phyloP scores from a whole-genome alignment of 2,888 invertebrate species.

The Platycheirus rosarum region DNA sequence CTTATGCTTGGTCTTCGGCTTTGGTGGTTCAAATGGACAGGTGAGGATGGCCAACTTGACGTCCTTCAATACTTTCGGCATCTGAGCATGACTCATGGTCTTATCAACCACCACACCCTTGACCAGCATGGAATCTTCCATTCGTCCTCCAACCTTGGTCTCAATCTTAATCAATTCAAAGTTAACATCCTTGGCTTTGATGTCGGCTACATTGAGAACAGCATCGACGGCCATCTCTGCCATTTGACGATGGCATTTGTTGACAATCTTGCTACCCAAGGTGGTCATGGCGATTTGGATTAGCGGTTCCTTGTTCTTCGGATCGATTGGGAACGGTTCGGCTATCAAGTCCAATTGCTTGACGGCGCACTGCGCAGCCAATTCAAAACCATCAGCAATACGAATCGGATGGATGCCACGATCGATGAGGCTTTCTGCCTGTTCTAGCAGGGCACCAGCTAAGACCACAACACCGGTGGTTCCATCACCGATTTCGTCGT shows the following conservation, averaged over 20 bases:
- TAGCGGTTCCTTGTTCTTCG: conserved; percentile 92
- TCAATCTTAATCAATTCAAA: conserved; percentile 99
- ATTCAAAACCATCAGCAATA: conserved; percentile 98
- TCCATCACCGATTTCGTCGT: conserved; percentile 99
- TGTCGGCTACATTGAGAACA: conserved; percentile 96
- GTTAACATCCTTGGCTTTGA: conserved; percentile 97
- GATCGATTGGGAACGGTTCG: conserved; percentile 93
- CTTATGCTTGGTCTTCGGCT: conserved; percentile 99
- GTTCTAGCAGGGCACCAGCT: conserved; percentile 94
- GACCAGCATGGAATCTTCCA: conserved; percentile 98
- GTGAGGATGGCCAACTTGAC: conserved; percentile 98
- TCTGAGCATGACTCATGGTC: conserved; percentile 99
- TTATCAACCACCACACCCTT: conserved; percentile 99
- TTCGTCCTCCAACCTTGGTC: conserved; percentile 97
- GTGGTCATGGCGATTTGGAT: conserved; percentile 99
- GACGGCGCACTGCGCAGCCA: conserved; percentile 95
- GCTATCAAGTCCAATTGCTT: conserved; percentile 94
- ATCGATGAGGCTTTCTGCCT: conserved; percentile 95
- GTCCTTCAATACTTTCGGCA: conserved; percentile 95
- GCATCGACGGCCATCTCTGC: conserved; percentile 99
- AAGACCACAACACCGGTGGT: conserved; percentile 98
- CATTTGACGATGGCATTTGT: conserved; percentile 98
- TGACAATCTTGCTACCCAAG: conserved; percentile 98
- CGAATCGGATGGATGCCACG: conserved; percentile 99
- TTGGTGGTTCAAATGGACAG: conserved; percentile 99